Conservation (phyloP, 2,113 vertebrate species). For the Gallinago undulata region DNA sequence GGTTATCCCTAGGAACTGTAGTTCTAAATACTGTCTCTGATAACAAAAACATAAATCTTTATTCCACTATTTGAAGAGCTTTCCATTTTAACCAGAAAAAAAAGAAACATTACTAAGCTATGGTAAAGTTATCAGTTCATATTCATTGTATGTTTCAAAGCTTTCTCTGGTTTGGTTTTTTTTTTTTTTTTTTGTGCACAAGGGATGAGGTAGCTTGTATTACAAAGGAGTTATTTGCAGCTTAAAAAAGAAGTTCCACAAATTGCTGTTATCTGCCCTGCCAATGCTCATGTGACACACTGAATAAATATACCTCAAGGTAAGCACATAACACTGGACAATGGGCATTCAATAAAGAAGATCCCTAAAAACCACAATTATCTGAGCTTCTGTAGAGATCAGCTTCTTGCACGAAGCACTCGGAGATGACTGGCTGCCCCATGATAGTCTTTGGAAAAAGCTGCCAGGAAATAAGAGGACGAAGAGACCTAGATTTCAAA, state of each 20-base stretch:
- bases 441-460: background rate
- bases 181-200: background rate
- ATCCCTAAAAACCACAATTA: background rate
- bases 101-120: background rate
- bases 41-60: background rate
- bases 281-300: background rate
- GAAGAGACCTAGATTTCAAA: constrained; percentile 44
- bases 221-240: background rate
- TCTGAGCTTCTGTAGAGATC: background rate
- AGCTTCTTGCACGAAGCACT: background rate
- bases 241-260: background rate
- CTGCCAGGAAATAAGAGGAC: background rate
- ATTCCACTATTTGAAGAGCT: background rate
- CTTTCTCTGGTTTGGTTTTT: no score
- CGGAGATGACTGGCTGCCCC: background rate
- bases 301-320: constrained; percentile 32
- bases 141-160: no score
- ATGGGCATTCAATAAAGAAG: background rate
- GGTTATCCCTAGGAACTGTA: background rate
- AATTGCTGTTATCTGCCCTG: constrained; percentile 16
- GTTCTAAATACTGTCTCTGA: background rate
- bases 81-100: background rate
- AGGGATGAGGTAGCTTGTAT: background rate
- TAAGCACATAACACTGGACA: background rate
- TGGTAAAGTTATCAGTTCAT: no score